These are phyloP conservation scores for Corythucha ciliata DNA, from an alignment of 2,888 invertebrate species.

Conservation along the genomic window DNA sequence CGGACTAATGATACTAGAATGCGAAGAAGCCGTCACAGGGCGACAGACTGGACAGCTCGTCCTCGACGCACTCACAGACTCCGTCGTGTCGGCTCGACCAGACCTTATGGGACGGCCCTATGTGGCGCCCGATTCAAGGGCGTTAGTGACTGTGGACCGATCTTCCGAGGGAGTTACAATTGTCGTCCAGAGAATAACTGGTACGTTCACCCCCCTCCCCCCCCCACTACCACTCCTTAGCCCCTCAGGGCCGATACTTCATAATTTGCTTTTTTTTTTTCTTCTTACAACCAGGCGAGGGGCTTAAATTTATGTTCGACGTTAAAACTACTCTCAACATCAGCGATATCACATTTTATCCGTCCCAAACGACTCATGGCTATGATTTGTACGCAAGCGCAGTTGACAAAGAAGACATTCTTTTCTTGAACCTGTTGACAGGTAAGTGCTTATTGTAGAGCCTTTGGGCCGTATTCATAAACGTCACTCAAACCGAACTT, in stretches of 20 bases:
- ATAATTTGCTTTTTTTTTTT: too few species aligned
- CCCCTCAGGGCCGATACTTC: too few species aligned
- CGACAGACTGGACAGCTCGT: constrained; percentile 56
- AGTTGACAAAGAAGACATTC: constrained; percentile 59
- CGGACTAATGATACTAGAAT: constrained; percentile 61
- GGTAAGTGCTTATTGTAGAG: too few species aligned
- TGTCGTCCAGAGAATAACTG: constrained; percentile 52
- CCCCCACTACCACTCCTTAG: too few species aligned
- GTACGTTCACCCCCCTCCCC: constrained; percentile 41
- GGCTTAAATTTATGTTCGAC: constrained; percentile 59
- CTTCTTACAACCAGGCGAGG: too few species aligned
- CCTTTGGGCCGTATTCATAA: too few species aligned
- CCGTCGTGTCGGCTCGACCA: constrained; percentile 54
- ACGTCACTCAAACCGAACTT: too few species aligned
- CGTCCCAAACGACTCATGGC: constrained; percentile 59
- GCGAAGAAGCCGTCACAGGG: constrained; percentile 55
- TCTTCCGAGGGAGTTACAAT: constrained; percentile 50
- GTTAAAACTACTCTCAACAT: constrained; percentile 64
- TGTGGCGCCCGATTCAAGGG: constrained; percentile 60
- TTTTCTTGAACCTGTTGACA: constrained; percentile 58
- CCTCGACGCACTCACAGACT: constrained; percentile 62
- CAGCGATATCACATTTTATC: constrained; percentile 62
- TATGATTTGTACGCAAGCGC: constrained; percentile 65
- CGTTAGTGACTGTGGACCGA: constrained; percentile 57
- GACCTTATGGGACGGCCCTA: constrained; percentile 55